phyloP scores from a whole-genome alignment of 2,113 vertebrate genomes.

The Cyprinodon tularosa region DNA sequence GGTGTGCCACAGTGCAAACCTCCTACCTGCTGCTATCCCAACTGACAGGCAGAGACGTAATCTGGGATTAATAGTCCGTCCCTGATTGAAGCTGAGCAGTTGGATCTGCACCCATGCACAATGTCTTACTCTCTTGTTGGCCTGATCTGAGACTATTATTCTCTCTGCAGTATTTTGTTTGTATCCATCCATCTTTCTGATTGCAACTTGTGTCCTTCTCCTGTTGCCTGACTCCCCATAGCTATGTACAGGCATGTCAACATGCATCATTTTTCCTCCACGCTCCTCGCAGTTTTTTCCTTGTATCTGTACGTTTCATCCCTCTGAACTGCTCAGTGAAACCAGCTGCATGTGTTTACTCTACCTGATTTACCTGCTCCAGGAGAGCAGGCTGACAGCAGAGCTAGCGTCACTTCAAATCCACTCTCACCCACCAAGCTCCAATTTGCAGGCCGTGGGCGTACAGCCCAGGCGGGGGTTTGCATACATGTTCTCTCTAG shows the following conservation, averaged over 20 bases:
- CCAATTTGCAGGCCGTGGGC: neutral
- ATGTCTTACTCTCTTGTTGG: constrained; percentile 8
- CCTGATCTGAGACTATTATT: constrained; percentile 30
- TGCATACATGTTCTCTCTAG: neutral
- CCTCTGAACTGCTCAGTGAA: constrained; percentile 43
- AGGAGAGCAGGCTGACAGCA: constrained; percentile 61
- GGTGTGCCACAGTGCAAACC: constrained; percentile 76
- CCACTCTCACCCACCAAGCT: constrained; percentile 9
- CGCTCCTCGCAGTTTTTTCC: constrained; percentile 10
- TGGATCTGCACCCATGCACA: constrained; percentile 1
- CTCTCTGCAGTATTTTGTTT: neutral
- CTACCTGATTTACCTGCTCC: constrained; percentile 78
- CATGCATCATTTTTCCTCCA: constrained; percentile 31
- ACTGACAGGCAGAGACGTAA: constrained; percentile 52
- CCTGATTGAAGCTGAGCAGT: constrained; percentile 21
- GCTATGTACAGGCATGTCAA: constrained; percentile 34
- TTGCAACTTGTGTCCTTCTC: constrained; percentile 37
- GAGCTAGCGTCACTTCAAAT: constrained; percentile 52
- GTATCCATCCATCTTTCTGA: constrained; percentile 41
- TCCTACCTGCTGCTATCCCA: constrained; percentile 74
- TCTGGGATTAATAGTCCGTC: constrained; percentile 30
- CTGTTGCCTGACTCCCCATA: constrained; percentile 24
- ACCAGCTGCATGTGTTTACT: constrained; percentile 69
- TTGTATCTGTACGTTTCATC: constrained; percentile 36
- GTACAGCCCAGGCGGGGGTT: neutral